Evolutionary conservation across 2,797 vertebrate species (phyloP).

Genomic region (Enteromius mattozi): DNA sequence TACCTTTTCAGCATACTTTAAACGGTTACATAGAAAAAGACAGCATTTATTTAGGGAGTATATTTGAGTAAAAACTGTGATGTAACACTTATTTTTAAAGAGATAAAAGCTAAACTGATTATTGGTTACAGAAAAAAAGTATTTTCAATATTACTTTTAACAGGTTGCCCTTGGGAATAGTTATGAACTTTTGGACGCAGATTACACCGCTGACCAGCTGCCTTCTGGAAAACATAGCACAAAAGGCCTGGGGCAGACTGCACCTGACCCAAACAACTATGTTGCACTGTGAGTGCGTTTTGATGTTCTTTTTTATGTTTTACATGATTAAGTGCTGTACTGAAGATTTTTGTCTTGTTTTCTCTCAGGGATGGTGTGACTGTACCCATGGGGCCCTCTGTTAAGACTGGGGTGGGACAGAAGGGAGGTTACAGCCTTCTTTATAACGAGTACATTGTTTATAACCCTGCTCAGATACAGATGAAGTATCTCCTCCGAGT

Average conservation of each 20-base stretch:
- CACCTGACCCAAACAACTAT: constrained; percentile 76
- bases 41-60: neutral
- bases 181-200: constrained; percentile 83
- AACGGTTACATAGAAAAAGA: neutral
- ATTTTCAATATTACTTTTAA: neutral
- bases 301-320: neutral
- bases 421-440: constrained; percentile 83
- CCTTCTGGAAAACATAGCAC: constrained; percentile 87
- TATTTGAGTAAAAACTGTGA: neutral
- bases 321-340: neutral
- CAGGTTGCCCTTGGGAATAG: constrained; percentile 90
- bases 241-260: constrained; percentile 87
- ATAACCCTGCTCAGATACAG: constrained; percentile 82
- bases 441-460: constrained; percentile 91
- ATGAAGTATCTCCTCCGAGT: constrained; percentile 89
- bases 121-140: neutral
- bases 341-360: neutral
- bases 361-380: constrained; percentile 76
- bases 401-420: constrained; percentile 72
- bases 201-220: constrained; percentile 81
- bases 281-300: constrained; percentile 77
- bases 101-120: neutral
- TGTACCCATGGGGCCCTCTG: constrained; percentile 84
- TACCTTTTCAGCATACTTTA: neutral
- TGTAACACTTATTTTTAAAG: neutral